These are phyloP conservation scores for Tinea pellionella DNA, from an alignment of 2,888 invertebrate genomes.

Conservation along the genomic window DNA sequence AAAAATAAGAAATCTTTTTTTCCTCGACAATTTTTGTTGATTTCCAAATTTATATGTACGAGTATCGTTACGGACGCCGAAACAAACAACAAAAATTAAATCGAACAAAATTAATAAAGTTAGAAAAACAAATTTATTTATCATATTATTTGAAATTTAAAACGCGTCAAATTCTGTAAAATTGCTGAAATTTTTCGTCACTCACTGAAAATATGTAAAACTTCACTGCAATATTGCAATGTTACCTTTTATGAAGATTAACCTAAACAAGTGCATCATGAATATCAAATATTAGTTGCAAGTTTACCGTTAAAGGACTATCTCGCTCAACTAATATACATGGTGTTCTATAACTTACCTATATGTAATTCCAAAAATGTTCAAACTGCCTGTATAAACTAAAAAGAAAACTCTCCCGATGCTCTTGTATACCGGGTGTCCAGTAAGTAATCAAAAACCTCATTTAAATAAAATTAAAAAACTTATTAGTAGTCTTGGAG, in stretches of 20 bases:
- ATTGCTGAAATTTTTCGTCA: not conserved
- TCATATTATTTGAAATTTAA: not conserved
- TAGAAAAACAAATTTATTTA: not conserved
- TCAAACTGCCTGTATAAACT: too few species aligned
- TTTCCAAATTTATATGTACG: not conserved
- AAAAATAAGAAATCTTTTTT: constrained; percentile 69
- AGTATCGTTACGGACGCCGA: not conserved
- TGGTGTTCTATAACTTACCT: not conserved
- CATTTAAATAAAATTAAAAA: too few species aligned
- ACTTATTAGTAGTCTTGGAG: too few species aligned
- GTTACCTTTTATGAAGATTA: not conserved
- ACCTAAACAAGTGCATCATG: not conserved
- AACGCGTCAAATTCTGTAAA: not conserved
- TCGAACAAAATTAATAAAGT: not conserved
- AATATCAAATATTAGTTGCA: not conserved
- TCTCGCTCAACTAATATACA: not conserved
- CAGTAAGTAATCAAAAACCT: too few species aligned
- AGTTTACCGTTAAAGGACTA: not conserved
- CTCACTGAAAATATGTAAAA: not conserved
- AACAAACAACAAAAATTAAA: not conserved
- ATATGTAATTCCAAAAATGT: not conserved
- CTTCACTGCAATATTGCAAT: not conserved
- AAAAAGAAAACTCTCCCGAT: too few species aligned
- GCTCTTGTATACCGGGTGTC: too few species aligned
- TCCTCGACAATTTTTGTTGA: constrained; percentile 48